Conservation (phyloP, 2,888 invertebrate genomes). For the Drosophila paranaensis region DNA sequence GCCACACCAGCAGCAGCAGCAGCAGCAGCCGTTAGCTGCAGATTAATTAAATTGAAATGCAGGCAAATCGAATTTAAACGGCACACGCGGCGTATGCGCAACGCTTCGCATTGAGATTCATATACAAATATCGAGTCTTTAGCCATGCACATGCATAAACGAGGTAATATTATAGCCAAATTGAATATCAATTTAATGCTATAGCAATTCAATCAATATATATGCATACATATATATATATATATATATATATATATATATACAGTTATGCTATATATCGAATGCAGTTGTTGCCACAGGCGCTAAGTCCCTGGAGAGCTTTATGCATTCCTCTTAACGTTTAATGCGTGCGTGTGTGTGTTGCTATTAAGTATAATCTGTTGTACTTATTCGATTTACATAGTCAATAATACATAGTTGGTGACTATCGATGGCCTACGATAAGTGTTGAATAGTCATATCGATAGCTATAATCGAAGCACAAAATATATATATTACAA, state of each 20-base stretch:
- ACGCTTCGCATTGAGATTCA: slow-evolving; percentile 31
- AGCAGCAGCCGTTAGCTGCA: slow-evolving; percentile 29
- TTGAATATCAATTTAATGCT: slow-evolving; percentile 2
- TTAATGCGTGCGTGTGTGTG: neutral
- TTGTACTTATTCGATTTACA: neutral
- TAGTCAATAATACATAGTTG: neutral
- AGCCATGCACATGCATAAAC: slow-evolving; percentile 2
- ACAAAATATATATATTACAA: too few species aligned
- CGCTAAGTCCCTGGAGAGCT: neutral
- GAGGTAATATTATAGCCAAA: slow-evolving; percentile 6
- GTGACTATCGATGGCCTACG: neutral
- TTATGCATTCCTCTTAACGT: neutral
- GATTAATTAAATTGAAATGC: slow-evolving; percentile 72
- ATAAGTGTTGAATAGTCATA: too few species aligned
- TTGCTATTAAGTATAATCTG: slow-evolving; percentile 1
- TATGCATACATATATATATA: neutral
- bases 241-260: too few species aligned
- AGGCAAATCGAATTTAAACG: slow-evolving; percentile 66
- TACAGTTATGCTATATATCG: slow-evolving; percentile 21
- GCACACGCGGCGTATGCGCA: slow-evolving; percentile 44
- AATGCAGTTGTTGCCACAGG: neutral
- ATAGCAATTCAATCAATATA: slow-evolving; percentile 6
- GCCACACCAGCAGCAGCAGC: slow-evolving; percentile 2
- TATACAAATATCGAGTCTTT: slow-evolving; percentile 8
- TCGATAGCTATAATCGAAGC: too few species aligned